Evolutionary conservation across 2,113 vertebrate species (phyloP).

Genomic region (Rhinopomastus cyanomelas): DNA sequence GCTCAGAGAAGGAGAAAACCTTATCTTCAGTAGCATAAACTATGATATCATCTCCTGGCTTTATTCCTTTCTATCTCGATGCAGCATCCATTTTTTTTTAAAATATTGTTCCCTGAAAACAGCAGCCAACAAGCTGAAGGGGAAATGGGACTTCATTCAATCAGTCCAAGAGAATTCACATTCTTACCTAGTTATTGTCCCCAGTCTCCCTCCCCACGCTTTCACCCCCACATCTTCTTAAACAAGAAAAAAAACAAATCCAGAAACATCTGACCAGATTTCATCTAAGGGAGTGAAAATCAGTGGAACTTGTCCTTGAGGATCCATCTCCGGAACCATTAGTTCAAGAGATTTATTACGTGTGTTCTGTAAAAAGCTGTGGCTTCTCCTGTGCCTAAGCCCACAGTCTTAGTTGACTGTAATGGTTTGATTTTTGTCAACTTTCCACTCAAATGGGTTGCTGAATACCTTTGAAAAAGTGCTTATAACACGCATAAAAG

Average conservation of each 20-base stretch:
- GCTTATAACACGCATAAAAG: conserved; percentile 48
- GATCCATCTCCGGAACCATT: conserved; percentile 29
- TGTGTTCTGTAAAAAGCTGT: conserved; percentile 57
- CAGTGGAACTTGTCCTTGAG: conserved; percentile 60
- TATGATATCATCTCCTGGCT: not conserved
- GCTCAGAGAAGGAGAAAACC: conserved; percentile 66
- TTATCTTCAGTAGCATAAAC: conserved; percentile 58
- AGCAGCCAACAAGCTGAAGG: not conserved
- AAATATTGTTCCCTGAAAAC: not conserved
- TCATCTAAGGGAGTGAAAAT: conserved; percentile 57
- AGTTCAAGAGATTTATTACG: conserved; percentile 50
- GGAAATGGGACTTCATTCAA: not conserved
- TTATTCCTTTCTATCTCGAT: conserved; percentile 3
- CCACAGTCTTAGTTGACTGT: conserved; percentile 32
- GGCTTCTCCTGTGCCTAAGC: conserved; percentile 57
- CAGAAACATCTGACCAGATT: conserved; percentile 57
- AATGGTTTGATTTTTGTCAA: conserved; percentile 67
- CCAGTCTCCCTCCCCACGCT: not conserved
- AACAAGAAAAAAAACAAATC: conserved; percentile 36
- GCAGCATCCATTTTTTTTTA: not conserved
- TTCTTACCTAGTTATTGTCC: conserved; percentile 45
- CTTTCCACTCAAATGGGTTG: conserved; percentile 57
- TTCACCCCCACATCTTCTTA: not conserved
- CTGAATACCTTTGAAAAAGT: conserved; percentile 53
- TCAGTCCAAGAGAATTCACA: conserved; percentile 38